Percentiles rank a stretch among this genome's conserved stretches.
Evolutionary conservation across 2,113 vertebrate genomes (phyloP).

Genomic region (Okapia johnstoni): DNA sequence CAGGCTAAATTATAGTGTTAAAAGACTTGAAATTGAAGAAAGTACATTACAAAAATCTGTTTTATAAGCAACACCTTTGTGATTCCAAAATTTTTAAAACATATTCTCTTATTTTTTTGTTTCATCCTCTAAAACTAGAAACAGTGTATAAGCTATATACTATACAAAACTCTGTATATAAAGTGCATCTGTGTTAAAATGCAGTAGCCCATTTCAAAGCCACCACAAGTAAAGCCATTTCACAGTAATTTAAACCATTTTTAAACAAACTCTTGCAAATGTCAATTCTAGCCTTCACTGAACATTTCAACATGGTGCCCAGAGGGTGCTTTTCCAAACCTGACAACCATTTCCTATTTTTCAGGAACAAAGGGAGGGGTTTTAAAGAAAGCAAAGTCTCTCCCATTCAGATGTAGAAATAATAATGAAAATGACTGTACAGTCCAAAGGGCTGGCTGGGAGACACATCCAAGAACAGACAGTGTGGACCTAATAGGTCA

Average conservation of each 20-base stretch:
- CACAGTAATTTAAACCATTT: conserved; percentile 27
- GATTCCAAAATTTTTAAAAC: conserved; percentile 38
- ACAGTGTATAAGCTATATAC: background rate
- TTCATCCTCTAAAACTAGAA: background rate
- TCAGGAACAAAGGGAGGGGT: conserved; percentile 39
- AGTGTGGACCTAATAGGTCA: conserved; percentile 18
- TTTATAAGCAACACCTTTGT: background rate
- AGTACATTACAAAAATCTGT: conserved; percentile 7
- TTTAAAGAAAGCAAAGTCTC: conserved; percentile 45
- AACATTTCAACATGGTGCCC: conserved; percentile 55
- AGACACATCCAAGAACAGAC: conserved; percentile 23
- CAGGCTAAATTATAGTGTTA: conserved; percentile 9
- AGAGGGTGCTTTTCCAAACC: conserved; percentile 35
- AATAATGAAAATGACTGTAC: background rate
- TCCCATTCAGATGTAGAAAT: conserved; percentile 33
- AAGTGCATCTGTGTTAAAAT: background rate
- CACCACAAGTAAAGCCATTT: conserved; percentile 10
- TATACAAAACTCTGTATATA: background rate
- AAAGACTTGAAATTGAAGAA: conserved; percentile 34
- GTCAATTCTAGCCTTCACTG: conserved; percentile 14
- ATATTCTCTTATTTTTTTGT: background rate
- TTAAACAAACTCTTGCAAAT: conserved; percentile 28
- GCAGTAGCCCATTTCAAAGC: conserved; percentile 23
- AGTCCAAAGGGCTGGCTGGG: conserved; percentile 2
- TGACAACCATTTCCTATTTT: conserved; percentile 61